Evolutionary conservation across 2,888 invertebrate genomes (phyloP).

Genomic region (Girardia tigrina): DNA sequence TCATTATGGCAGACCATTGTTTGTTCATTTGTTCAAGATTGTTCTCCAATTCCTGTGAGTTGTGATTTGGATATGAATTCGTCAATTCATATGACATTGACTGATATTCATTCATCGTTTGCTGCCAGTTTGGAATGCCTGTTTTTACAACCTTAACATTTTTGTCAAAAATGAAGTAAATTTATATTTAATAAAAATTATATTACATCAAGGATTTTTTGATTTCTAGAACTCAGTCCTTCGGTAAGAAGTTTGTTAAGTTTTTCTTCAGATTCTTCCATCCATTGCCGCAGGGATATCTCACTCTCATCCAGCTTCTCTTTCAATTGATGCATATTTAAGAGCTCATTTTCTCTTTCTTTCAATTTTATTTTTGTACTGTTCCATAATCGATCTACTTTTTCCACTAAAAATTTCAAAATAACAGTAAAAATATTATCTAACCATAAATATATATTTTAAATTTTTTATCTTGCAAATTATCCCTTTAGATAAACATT

Average conservation of each 20-base stretch:
- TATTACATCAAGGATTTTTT: background rate
- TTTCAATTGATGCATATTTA: slow-evolving; percentile 9
- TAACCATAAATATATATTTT: too few species aligned
- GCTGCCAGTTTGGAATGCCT: background rate
- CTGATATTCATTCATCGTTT: background rate
- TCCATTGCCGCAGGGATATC: background rate
- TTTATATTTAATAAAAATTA: background rate
- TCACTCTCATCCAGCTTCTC: background rate
- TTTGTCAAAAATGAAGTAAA: background rate
- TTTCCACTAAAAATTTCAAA: background rate
- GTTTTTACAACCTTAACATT: background rate
- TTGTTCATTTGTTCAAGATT: slow-evolving; percentile 19
- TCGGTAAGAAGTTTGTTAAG: background rate
- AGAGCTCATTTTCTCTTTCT: background rate
- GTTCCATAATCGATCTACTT: slow-evolving; percentile 9
- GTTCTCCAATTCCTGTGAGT: background rate
- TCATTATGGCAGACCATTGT: background rate
- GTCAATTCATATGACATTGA: background rate
- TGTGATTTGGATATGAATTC: background rate
- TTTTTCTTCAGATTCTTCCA: background rate
- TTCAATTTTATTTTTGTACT: background rate
- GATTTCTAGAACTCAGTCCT: background rate
- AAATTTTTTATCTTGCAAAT: too few species aligned
- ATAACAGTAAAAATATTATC: too few species aligned
- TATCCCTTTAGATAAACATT: too few species aligned